Evolutionary conservation across 2,797 vertebrate species (phyloP).

Genomic region (Sparus aurata): DNA sequence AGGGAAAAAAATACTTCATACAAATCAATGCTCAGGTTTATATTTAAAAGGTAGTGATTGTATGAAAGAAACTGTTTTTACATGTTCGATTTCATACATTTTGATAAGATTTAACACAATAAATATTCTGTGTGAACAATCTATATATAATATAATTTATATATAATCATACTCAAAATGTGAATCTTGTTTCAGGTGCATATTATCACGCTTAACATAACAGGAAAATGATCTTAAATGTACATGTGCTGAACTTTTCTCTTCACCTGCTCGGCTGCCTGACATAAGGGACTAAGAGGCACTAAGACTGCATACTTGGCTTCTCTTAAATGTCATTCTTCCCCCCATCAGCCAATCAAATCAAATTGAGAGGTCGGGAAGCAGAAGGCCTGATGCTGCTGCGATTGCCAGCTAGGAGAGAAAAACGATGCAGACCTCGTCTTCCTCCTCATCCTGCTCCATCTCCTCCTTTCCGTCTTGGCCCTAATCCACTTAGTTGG

Average conservation of each 20-base stretch:
- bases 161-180: not conserved
- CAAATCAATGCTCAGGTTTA: not conserved
- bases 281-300: conserved; percentile 46
- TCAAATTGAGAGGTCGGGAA: conserved; percentile 64
- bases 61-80: not conserved
- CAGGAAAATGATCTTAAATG: not conserved
- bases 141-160: not conserved
- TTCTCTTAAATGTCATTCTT: conserved; percentile 69
- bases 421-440: conserved; percentile 69
- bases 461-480: conserved; percentile 75
- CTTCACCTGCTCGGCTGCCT: conserved; percentile 45
- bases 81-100: no score
- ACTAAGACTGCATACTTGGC: conserved; percentile 49
- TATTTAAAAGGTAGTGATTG: not conserved
- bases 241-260: conserved; percentile 23
- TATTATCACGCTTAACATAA: not conserved
- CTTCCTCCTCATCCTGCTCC: conserved; percentile 72
- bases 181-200: conserved; percentile 4
- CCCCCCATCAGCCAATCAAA: conserved; percentile 73
- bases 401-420: conserved; percentile 69
- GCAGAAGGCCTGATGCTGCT: conserved; percentile 64
- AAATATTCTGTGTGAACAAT: not conserved
- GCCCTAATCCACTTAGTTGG: conserved; percentile 84
- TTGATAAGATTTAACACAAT: not conserved
- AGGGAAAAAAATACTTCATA: not conserved